These are phyloP conservation scores for Aromia moschata DNA, from an alignment of 2,888 invertebrate species.

Conservation along the genomic window DNA sequence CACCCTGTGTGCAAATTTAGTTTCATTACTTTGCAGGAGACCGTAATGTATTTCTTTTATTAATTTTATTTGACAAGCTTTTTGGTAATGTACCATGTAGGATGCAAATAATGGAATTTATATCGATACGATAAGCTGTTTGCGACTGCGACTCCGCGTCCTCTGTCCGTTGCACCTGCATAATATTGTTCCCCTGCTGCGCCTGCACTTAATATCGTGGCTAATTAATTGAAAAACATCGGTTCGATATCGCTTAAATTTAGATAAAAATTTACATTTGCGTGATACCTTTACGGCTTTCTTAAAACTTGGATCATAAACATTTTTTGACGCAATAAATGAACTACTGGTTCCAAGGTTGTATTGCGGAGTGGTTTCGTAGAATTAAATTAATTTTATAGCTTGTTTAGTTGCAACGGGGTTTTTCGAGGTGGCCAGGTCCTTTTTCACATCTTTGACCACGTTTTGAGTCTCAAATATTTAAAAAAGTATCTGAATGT, in stretches of 20 bases:
- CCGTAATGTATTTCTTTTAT: conserved; percentile 38
- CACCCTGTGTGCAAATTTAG: conserved; percentile 47
- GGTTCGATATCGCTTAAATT: conserved; percentile 31
- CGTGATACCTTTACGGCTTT: too few species aligned
- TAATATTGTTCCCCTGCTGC: conserved; percentile 10
- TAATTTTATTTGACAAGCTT: conserved; percentile 41
- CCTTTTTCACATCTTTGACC: too few species aligned
- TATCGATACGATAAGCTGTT: background rate
- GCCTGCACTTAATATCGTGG: background rate
- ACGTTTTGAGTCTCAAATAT: too few species aligned
- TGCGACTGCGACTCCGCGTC: background rate
- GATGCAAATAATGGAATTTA: conserved; percentile 10
- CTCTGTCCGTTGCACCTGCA: conserved; percentile 15
- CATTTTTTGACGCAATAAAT: too few species aligned
- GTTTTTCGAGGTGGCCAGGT: too few species aligned
- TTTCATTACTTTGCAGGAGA: conserved; percentile 45
- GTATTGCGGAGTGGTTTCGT: too few species aligned
- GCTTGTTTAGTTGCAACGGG: too few species aligned
- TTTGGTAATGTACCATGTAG: conserved; percentile 27
- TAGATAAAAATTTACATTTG: too few species aligned
- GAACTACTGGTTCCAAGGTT: too few species aligned
- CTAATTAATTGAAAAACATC: conserved; percentile 9
- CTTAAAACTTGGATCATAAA: too few species aligned
- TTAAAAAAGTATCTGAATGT: too few species aligned
- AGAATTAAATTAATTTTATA: too few species aligned